Conservation (phyloP, 2,888 invertebrate species). For the Limnephilus rhombicus region DNA sequence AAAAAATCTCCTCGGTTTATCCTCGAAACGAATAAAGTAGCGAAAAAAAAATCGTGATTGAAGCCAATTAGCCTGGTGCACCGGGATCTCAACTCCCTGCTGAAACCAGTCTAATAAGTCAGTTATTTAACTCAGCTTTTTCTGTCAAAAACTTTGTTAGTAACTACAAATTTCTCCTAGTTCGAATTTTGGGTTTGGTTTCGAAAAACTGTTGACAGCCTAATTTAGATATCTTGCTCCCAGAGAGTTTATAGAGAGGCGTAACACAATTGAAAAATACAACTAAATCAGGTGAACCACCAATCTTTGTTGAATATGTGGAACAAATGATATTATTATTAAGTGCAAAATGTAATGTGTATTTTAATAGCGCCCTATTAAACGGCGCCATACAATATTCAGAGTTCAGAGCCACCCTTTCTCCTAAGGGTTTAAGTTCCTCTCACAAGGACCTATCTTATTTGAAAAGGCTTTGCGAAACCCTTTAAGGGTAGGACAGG, state of each 20-base stretch:
- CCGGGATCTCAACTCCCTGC: neutral
- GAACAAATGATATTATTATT: neutral
- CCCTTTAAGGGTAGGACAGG: constrained; percentile 52
- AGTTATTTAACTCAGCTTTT: neutral
- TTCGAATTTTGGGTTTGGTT: too few relatives aligned
- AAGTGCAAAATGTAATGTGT: neutral
- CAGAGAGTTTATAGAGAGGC: too few relatives aligned
- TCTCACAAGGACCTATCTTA: constrained; percentile 64
- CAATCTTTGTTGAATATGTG: neutral
- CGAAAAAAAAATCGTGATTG: too few relatives aligned
- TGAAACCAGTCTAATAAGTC: neutral
- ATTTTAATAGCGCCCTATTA: constrained; percentile 35
- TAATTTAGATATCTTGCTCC: too few relatives aligned
- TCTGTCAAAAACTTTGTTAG: too few relatives aligned
- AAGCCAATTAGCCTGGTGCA: neutral
- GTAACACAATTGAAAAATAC: too few relatives aligned
- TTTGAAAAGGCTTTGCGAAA: constrained; percentile 57
- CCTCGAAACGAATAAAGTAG: too few relatives aligned
- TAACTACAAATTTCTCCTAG: too few relatives aligned
- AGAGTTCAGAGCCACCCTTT: constrained; percentile 13
- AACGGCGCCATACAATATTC: neutral
- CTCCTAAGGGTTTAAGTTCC: constrained; percentile 65
- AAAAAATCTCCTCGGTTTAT: too few relatives aligned
- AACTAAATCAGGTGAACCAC: too few relatives aligned
- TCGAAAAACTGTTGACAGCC: too few relatives aligned